Evolutionary conservation across 2,113 vertebrate genomes (phyloP).

Genomic region (Scartelaos histophorus): DNA sequence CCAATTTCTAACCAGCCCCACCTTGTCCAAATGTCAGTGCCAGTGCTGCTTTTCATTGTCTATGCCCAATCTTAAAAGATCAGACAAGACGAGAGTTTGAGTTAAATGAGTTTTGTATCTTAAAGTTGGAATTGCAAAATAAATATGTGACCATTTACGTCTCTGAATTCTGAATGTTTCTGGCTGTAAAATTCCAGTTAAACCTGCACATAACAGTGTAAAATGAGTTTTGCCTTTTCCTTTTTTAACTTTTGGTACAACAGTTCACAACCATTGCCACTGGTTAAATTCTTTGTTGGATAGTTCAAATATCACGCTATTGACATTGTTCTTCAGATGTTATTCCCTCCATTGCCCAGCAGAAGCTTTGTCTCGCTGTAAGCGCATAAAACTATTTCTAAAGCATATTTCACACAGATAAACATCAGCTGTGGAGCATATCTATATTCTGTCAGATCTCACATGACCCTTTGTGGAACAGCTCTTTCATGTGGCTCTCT

Average conservation of each 20-base stretch:
- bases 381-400: background rate
- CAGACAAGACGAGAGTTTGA: no score
- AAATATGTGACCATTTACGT: no score
- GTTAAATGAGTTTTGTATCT: no score
- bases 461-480: background rate
- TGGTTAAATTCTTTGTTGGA: background rate
- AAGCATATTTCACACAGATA: slow-evolving; percentile 1
- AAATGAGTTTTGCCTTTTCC: background rate
- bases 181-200: no score
- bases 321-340: background rate
- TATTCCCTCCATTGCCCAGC: background rate
- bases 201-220: background rate
- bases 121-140: no score
- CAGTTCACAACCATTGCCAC: background rate
- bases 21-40: no score
- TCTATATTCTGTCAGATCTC: slow-evolving; percentile 1
- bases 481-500: slow-evolving; percentile 1
- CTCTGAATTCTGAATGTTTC: no score
- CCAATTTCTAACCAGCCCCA: no score
- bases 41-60: no score
- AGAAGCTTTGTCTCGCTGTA: background rate
- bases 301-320: background rate
- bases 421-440: background rate
- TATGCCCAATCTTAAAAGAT: no score
- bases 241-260: background rate